These are phyloP conservation scores for Cryptocephalus moraei DNA, from an alignment of 2,888 invertebrate species.

Conservation along the genomic window DNA sequence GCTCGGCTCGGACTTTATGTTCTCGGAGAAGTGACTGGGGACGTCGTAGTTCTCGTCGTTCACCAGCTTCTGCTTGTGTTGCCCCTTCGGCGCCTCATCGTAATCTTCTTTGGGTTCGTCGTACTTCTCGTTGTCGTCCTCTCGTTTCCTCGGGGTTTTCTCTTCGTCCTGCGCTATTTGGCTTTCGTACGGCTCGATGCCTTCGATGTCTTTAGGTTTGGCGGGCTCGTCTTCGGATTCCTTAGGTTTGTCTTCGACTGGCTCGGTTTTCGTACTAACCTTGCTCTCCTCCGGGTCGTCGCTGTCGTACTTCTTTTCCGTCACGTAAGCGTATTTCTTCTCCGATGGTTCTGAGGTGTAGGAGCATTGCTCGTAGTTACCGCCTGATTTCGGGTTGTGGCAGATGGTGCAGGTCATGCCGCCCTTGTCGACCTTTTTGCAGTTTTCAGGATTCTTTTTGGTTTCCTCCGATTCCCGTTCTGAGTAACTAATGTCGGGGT, in stretches of 20 bases:
- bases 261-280: slow-evolving; percentile 4
- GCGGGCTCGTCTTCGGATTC: slow-evolving; percentile 29
- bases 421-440: slow-evolving; percentile 52
- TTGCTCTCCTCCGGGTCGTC: slow-evolving; percentile 41
- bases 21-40: slow-evolving; percentile 26
- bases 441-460: slow-evolving; percentile 50
- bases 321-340: slow-evolving; percentile 57
- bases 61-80: slow-evolving; percentile 3
- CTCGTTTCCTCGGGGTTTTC: not conserved
- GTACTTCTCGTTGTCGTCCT: slow-evolving; percentile 3
- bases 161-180: slow-evolving; percentile 2
- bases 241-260: not conserved
- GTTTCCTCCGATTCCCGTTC: slow-evolving; percentile 52
- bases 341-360: slow-evolving; percentile 66
- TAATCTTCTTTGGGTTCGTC: slow-evolving; percentile 6
- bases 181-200: slow-evolving; percentile 15
- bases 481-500: slow-evolving; percentile 38
- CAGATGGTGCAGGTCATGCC: slow-evolving; percentile 64
- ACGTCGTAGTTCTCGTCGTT: slow-evolving; percentile 20
- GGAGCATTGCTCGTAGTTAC: slow-evolving; percentile 69
- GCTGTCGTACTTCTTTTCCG: slow-evolving; percentile 52
- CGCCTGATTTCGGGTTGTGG: slow-evolving; percentile 62
- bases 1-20: slow-evolving; percentile 12
- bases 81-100: slow-evolving; percentile 16
- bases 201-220: slow-evolving; percentile 11